Percentiles rank a stretch among this genome's conserved stretches.
Conservation (phyloP, 1,140 invertebrate species). For the Parasteatoda tepidariorum region DNA sequence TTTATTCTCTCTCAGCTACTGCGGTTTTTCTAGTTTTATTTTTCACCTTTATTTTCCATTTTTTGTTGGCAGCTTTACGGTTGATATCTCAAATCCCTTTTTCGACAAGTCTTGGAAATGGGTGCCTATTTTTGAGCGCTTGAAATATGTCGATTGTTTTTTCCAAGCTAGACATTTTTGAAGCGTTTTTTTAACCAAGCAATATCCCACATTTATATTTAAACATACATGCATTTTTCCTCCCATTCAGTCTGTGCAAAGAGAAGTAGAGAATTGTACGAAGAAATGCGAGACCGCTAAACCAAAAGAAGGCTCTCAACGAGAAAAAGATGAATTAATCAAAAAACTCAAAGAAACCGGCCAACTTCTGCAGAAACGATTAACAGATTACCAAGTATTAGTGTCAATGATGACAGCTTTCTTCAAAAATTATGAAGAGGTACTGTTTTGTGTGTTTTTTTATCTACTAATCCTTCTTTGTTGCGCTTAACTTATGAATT, state of each 20-base stretch:
- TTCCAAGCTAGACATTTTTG: too few relatives aligned
- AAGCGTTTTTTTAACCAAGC: too few relatives aligned
- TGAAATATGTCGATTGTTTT: too few relatives aligned
- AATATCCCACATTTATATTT: too few relatives aligned
- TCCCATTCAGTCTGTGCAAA: slow-evolving; percentile 74
- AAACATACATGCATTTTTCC: too few relatives aligned
- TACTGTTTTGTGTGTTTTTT: slow-evolving; percentile 66
- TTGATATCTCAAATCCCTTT: too few relatives aligned
- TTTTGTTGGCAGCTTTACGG: too few relatives aligned
- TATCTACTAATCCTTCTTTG: not conserved
- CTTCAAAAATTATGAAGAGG: slow-evolving; percentile 78
- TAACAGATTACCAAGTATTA: slow-evolving; percentile 80
- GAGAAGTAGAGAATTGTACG: slow-evolving; percentile 78
- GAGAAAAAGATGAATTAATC: slow-evolving; percentile 72
- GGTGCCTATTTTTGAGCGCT: too few relatives aligned
- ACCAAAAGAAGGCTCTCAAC: slow-evolving; percentile 68
- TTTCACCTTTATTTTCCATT: too few relatives aligned
- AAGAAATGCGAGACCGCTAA: slow-evolving; percentile 74
- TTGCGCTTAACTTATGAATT: not conserved
- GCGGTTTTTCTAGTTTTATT: too few relatives aligned
- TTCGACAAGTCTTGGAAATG: too few relatives aligned
- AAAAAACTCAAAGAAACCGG: slow-evolving; percentile 76
- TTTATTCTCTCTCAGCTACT: too few relatives aligned
- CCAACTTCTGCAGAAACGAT: slow-evolving; percentile 76
- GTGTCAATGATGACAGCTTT: slow-evolving; percentile 79